Base-by-base conservation (phyloP, 2,113 vertebrate genomes). In the Lycaon pictus region DNA sequence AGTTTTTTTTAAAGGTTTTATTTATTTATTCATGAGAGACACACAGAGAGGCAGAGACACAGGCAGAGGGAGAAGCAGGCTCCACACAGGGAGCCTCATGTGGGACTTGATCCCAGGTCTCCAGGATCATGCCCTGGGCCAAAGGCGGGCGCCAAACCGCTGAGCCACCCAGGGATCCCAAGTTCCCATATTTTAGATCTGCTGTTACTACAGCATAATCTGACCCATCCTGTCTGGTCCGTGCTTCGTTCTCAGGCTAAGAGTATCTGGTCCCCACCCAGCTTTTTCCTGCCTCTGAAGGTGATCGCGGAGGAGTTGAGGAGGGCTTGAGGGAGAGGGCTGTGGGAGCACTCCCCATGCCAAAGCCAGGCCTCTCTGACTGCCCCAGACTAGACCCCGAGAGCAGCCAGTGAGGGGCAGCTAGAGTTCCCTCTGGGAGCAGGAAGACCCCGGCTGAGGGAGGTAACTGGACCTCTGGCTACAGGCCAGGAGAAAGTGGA, bases 91-190 rank as follows among this genome's bases (percentile, higher is more conserved):
- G 43, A 43, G 6, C 43, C 43, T 43, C 5, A 43, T 43, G 43
- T 43, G 43, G 43, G 43, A 43, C 43, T 43, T 43, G 43, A 43
- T 43, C 43, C 43, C 43, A 43, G 7, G 5, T 7, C 43, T 43
- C 43, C 43, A 43, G 43, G 43, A 43, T 43, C 43, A 43, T 43
- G 7, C 5, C 43, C 43, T 43, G 43, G 7, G 43, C 43, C 43
- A 43, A 43, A 7, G 43, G 43, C 43, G 0, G 43, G 7, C 43
- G 7, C 1, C 7, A 6, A 43, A 43, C 43, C 7, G 1, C 43
- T 43, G 43, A 43, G 6, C 43, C 43, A 43, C 43, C 43, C 43
- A 43, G 43, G 43, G 43, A 43, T 43, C 43, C 43, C 43, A 43
- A 43, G 43, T 43, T 43, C 43, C 43, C 43, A 43, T 43, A 43